These are phyloP conservation scores for Ganaspis brasiliensis DNA, from an alignment of 2,888 invertebrate species.

Conservation along the genomic window DNA sequence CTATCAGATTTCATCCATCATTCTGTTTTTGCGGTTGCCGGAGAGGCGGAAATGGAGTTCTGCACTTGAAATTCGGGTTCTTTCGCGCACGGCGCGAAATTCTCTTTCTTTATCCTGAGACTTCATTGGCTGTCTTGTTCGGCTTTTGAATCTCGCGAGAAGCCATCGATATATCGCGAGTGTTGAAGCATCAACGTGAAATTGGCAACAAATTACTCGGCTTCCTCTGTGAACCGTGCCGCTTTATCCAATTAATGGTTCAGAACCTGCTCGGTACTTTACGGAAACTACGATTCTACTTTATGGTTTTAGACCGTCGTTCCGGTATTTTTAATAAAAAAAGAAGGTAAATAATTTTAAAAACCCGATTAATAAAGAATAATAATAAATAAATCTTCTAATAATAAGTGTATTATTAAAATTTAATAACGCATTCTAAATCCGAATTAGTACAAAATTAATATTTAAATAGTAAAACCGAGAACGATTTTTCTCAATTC, in stretches of 20 bases:
- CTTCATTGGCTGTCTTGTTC: conserved; percentile 38
- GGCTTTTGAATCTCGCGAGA: conserved; percentile 9
- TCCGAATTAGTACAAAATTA: no score
- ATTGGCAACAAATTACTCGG: conserved; percentile 77
- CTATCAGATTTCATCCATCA: conserved; percentile 30
- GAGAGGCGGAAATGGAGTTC: conserved; percentile 59
- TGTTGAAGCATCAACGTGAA: conserved; percentile 70
- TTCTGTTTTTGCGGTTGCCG: conserved; percentile 29
- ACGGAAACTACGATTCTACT: conserved; percentile 52
- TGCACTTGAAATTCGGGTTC: conserved; percentile 60
- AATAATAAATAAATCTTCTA: no score
- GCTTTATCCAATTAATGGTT: conserved; percentile 75
- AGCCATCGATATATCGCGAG: conserved; percentile 63
- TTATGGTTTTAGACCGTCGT: conserved; percentile 51
- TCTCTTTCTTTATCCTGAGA: conserved; percentile 38
- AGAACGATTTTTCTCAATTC: no score
- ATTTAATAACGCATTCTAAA: no score
- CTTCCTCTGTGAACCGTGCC: conserved; percentile 63
- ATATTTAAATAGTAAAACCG: no score
- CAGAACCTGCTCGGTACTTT: conserved; percentile 62
- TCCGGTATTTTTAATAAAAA: neutral
- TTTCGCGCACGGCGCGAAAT: conserved; percentile 57
- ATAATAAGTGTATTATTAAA: no score
- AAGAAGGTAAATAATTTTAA: no score
- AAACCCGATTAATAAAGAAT: no score